Evolutionary conservation across 1,140 invertebrate genomes (phyloP), one percentile per base, ranked within the genome.

Genomic region (Homalodisca vitripennis): DNA sequence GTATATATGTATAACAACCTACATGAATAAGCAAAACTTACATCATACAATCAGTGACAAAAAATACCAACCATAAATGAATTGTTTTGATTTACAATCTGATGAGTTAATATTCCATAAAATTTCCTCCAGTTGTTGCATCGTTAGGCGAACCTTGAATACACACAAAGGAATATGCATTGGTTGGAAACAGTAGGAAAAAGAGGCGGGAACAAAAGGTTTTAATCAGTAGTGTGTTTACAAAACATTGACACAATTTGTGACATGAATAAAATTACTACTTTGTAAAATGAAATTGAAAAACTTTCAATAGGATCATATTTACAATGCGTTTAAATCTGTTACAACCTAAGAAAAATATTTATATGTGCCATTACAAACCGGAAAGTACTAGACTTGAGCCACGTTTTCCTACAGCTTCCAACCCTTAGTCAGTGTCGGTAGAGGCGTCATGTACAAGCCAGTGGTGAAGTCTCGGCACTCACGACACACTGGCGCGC

Each of bases 1-100:
- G 55, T 60, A 60, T 60, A 13, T 60, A 60, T n/a, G n/a, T 60
- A 60, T 60, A 60, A 60, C 55, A 60, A 60, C 27, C 55, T 60
- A 60, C 55, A 60, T 60, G 48, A 51, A 51, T 60, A 27, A 60
- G 27, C 24, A 13, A 27, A 60, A 60, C 13, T 13, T 60, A 60
- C 24, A 60, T 27, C 55, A 27, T 60, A 27, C 2, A 60, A 27
- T 26, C 12, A 27, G 3, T 29, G 27, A 24, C 55, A 27, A 60
- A 60, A 22, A 24, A 13, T 13, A 60, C 26, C n/a, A n/a, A n/a
- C n/a, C n/a, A 13, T 24, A 6, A 22, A 60, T 27, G n/a, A 6
- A 2, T 14, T 14, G 29, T 24, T 27, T 53, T 53, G 48, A 27
- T 60, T 60, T 60, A 60, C 55, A 60, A 30, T 60, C 29, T 27